phyloP scores from a whole-genome alignment of 2,113 vertebrate species.

The Ictalurus furcatus region DNA sequence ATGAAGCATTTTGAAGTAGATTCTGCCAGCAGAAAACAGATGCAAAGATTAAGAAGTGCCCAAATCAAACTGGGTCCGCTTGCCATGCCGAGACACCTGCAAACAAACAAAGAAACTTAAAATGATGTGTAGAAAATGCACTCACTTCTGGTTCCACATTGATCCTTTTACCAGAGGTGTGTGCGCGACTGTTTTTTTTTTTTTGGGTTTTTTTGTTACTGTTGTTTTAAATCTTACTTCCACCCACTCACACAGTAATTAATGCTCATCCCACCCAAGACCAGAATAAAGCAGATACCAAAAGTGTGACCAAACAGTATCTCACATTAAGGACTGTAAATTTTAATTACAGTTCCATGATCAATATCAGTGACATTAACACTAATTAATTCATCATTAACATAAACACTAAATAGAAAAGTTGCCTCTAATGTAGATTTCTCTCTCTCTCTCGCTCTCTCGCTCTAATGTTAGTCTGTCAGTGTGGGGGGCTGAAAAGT shows the following conservation, averaged over 20 bases:
- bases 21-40: slow-evolving; percentile 51
- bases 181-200: not conserved
- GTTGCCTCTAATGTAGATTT: not conserved
- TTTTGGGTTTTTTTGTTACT: not conserved
- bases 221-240: not conserved
- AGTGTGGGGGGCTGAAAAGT: not conserved
- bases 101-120: not conserved
- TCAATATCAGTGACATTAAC: not conserved
- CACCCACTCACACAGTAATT: no score
- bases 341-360: not conserved
- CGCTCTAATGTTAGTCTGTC: not conserved
- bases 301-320: not conserved
- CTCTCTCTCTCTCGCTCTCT: no score
- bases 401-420: not conserved
- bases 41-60: slow-evolving; percentile 42
- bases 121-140: not conserved
- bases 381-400: not conserved
- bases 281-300: not conserved
- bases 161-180: not conserved
- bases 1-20: slow-evolving; percentile 62
- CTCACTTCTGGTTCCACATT: not conserved
- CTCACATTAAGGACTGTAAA: not conserved
- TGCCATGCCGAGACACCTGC: slow-evolving; percentile 1
- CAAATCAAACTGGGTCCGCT: not conserved
- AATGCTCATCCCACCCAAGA: not conserved